Base-by-base conservation (phyloP, 2,888 invertebrate species). In the Stenurella melanura region DNA sequence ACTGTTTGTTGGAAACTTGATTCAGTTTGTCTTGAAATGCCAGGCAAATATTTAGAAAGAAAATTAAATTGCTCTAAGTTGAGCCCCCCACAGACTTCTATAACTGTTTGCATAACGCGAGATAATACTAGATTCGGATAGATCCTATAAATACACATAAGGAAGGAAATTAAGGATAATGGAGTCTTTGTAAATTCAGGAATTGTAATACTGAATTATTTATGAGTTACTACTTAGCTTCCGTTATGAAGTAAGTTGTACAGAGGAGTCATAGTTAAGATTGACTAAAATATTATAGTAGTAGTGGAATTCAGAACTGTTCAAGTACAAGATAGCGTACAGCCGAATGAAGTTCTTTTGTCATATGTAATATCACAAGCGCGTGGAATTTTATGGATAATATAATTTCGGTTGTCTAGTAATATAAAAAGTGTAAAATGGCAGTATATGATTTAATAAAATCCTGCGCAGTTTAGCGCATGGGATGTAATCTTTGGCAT, bases 11-110 rank as follows among this genome's bases (percentile, higher is more conserved):
- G 18, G 19, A 42, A 38, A n/a, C 60, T 19, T 5, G 60, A 60
- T 38, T 42, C 70, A 19, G 70, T 70, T 70, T 70, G 70, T 60
- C 60, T 73, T 56, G 19, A 54, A 61, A 64, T 50, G 64, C 64
- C 64, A 34, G 57, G 56, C 57, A 73, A 73, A 73, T 73, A 73
- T 73, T 73, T 73, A 66, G 60, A 60, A 70, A 42, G 60, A 70
- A 70, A 70, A 70, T 70, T 70, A 70, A 70, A 70, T 70, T 70
- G 70, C 70, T 70, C 19, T 38, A 19, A 38, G 30, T 56, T 56
- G 56, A 9, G 57, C 38, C 42, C n/a, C 9, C n/a, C 42, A 34
- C 70, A 57, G 70, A 21, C 42, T 58, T 57, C 58, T 67, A 38
- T 34, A 50, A 63, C 54, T 74, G 61, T 69, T 70, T 69, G 61